Percentiles rank a stretch among this genome's conserved stretches.
phyloP scores from a whole-genome alignment of 2,888 invertebrate species.

The Sarcophaga carnaria region DNA sequence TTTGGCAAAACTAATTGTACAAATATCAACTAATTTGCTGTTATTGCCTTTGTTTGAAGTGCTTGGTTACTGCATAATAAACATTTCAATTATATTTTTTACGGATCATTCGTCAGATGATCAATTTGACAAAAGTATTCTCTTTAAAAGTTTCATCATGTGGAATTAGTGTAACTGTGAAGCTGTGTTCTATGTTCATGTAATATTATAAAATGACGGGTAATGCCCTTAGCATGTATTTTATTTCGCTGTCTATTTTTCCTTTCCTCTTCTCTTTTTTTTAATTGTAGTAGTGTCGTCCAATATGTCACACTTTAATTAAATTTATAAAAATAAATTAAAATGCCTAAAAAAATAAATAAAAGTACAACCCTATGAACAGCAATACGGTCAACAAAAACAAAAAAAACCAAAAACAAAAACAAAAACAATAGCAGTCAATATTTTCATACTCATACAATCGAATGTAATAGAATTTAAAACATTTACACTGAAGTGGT shows the following conservation, averaged over 20 bases:
- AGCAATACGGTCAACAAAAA: not conserved
- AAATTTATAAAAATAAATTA: conserved; percentile 56
- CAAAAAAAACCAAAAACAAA: no score
- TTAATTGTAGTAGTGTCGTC: conserved; percentile 19
- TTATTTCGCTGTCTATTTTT: conserved; percentile 2
- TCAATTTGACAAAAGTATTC: no score
- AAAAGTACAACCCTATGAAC: not conserved
- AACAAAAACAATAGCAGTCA: not conserved
- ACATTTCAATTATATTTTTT: no score
- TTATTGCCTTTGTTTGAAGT: no score
- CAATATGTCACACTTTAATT: conserved; percentile 60
- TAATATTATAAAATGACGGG: conserved; percentile 17
- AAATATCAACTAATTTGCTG: no score
- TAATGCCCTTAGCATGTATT: conserved; percentile 42
- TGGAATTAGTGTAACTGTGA: not conserved
- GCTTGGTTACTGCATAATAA: no score
- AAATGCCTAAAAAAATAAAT: conserved; percentile 18
- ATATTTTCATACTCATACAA: no score
- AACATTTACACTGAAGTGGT: not conserved
- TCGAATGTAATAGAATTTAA: not conserved
- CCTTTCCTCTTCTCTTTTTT: not conserved
- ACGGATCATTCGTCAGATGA: no score
- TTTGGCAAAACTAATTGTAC: no score
- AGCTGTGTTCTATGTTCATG: not conserved
- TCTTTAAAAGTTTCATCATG: no score